Percentiles rank a stretch among this genome's conserved stretches.
Conservation (phyloP, 2,797 vertebrate species). For the Lacerta viridis region DNA sequence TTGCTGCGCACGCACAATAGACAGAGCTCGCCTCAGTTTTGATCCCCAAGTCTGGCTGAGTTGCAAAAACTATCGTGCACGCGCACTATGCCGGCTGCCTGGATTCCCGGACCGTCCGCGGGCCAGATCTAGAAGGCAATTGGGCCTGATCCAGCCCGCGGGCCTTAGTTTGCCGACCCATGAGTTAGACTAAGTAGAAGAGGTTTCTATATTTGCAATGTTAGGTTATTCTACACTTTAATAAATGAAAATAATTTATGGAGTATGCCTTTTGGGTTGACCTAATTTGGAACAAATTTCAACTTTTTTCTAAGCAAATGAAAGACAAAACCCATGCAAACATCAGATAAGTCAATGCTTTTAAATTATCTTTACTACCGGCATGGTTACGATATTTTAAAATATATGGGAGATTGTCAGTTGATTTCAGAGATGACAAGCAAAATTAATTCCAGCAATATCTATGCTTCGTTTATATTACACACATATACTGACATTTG, state of each 20-base stretch:
- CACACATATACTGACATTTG: not conserved
- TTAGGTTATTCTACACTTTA: not conserved
- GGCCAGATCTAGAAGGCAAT: too few relatives aligned
- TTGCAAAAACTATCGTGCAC: too few relatives aligned
- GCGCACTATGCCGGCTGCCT: too few relatives aligned
- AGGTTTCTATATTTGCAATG: not conserved
- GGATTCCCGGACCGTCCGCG: too few relatives aligned
- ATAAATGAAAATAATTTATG: not conserved
- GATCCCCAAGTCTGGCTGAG: too few relatives aligned
- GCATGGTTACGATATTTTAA: not conserved
- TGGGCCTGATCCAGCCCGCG: too few relatives aligned
- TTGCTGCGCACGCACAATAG: too few relatives aligned
- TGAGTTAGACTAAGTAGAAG: not conserved
- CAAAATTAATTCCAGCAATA: not conserved
- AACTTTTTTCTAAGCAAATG: not conserved
- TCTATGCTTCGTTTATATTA: not conserved
- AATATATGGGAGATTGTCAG: not conserved
- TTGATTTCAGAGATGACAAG: not conserved
- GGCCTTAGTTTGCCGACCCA: too few relatives aligned
- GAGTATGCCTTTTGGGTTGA: not conserved
- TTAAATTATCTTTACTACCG: not conserved
- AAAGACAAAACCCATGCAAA: fast-evolving
- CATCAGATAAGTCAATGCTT: not conserved
- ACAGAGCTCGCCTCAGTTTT: too few relatives aligned
- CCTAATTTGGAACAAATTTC: not conserved